These are phyloP conservation scores for Dolichoris vasculosae DNA, from an alignment of 1,140 invertebrate genomes.

Conservation along the genomic window DNA sequence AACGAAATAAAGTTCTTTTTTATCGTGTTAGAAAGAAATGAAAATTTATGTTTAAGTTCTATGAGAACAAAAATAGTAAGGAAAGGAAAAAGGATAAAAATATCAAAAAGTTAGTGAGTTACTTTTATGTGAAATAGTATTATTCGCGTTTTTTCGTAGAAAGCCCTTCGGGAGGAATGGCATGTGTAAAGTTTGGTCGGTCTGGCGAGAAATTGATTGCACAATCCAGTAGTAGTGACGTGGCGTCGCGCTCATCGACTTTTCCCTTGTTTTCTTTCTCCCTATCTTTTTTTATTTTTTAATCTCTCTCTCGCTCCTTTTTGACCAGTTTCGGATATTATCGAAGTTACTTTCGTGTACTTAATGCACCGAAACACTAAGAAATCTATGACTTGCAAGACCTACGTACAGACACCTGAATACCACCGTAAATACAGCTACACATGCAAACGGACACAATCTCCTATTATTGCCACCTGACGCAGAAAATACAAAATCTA, in stretches of 20 bases:
- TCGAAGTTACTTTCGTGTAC: constrained; percentile 37
- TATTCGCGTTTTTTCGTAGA: neutral
- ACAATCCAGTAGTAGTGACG: constrained; percentile 3
- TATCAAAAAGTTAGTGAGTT: neutral
- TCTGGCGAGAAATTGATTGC: constrained; percentile 48
- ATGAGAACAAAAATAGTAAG: neutral
- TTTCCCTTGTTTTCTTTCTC: too few species aligned
- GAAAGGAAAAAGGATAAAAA: neutral
- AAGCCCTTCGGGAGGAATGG: neutral
- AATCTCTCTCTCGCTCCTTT: neutral
- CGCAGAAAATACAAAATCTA: constrained; percentile 33
- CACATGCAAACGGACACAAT: neutral
- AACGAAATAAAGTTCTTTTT: neutral
- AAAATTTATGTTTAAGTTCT: neutral
- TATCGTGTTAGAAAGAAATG: neutral
- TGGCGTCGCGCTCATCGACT: constrained; percentile 13
- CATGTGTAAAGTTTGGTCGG: neutral
- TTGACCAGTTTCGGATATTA: neutral
- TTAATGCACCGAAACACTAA: constrained; percentile 30
- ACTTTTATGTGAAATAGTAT: neutral
- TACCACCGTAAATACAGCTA: neutral
- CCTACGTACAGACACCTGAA: neutral
- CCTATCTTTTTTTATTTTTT: neutral
- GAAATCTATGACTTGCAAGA: neutral
- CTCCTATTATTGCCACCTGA: neutral